Conservation (phyloP, 2,888 invertebrate genomes). For the Pterobdella sp. region DNA sequence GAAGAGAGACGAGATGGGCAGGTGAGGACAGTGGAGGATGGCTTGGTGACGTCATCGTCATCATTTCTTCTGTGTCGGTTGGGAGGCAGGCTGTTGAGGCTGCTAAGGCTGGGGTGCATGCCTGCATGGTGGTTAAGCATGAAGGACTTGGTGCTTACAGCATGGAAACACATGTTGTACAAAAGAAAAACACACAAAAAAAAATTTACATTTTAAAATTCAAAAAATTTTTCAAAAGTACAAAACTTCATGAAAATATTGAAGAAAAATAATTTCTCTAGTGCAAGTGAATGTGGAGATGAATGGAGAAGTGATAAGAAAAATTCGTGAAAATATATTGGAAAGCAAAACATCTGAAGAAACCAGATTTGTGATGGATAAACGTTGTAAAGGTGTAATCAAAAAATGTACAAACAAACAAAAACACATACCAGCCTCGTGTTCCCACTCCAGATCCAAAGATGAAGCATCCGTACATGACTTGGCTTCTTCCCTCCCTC, state of each 20-base stretch:
- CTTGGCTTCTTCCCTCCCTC: constrained; percentile 44
- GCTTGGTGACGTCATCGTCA: constrained; percentile 6
- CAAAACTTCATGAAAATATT: neutral
- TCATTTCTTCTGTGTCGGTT: neutral
- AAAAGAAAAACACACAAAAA: too few species aligned
- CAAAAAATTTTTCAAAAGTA: neutral
- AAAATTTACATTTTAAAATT: neutral
- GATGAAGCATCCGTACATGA: constrained; percentile 48
- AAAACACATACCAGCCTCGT: constrained; percentile 49
- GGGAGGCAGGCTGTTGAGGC: neutral
- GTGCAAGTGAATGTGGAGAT: neutral
- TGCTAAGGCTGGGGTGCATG: constrained; percentile 31
- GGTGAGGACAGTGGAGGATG: neutral
- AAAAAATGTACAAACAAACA: too few species aligned
- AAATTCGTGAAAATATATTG: too few species aligned
- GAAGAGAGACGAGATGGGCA: constrained; percentile 30
- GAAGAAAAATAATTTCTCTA: neutral
- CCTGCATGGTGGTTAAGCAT: constrained; percentile 27
- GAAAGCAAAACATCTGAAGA: too few species aligned
- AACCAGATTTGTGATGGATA: too few species aligned
- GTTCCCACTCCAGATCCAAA: constrained; percentile 49
- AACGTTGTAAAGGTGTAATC: too few species aligned
- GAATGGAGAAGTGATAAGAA: too few species aligned
- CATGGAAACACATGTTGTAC: too few species aligned
- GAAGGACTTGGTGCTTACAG: too few species aligned